Base-by-base conservation (phyloP, 2,888 invertebrate species). In the Sphaerophoria rueppellii region DNA sequence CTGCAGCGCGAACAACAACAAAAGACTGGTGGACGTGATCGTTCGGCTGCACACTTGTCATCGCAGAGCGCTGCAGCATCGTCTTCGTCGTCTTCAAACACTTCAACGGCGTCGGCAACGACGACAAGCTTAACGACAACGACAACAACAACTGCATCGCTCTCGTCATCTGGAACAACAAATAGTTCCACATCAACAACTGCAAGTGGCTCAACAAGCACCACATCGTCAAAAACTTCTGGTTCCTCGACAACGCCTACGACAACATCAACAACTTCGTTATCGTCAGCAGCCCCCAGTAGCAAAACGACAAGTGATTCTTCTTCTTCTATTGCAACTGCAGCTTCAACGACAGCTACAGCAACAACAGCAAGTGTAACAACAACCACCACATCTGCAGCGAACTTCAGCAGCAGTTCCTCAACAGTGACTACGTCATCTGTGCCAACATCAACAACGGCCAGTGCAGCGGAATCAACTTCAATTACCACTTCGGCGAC, bases 1-100 rank as follows among this genome's bases (percentile, higher is more conserved):
- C 93, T 96, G 89, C 97, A 97, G 91, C 94, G 97, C 14, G 96
- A 96, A 89, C 95, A 95, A 91, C 94, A 95, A 89, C 94, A 95
- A 88, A 94, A 94, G 89, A 94, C 94, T 7, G 94, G 92, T 90
- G 89, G 88, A 73, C 88, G 88, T 58, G 91, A 91, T 6, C 90
- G 90, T 37, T 89, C 90, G 32, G 90, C 89, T 0, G 90, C 90
- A 0, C 90, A 91, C 52, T 88, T 90, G 57, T 74, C 65, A 46
- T 52, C 77, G 34, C 82, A 87, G 50, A 83, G 70, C 75, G 24
- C 24, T 24, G 24, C 24, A 24, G 2, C 24, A 24, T 24, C 24
- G 24, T 73, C 87, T 52, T 74, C 86, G 46, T 35, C 75, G 9
- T 67, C 81, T 55, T 72, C 85, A 1, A 90, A 89, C 48, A 82